Evolutionary conservation across 2,888 invertebrate species (phyloP).

Genomic region (Sphinx pinastri): DNA sequence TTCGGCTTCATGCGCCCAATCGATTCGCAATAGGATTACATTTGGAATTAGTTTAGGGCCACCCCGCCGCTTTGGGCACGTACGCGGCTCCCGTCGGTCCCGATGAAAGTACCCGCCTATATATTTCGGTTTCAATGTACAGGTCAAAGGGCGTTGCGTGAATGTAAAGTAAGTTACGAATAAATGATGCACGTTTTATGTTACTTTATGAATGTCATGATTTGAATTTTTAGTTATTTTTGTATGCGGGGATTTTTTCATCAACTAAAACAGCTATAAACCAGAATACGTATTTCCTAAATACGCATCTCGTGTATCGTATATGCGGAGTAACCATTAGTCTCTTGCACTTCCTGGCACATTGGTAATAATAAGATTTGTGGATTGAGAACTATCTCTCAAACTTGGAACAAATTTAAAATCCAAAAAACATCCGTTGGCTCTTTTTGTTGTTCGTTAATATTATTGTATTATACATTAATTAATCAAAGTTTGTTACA

Average conservation of each 20-base stretch:
- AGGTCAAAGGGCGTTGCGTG: constrained; percentile 10
- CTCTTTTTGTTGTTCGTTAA: too few species aligned
- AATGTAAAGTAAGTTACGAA: background rate
- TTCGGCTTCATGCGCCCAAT: constrained; percentile 39
- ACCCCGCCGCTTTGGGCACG: constrained; percentile 43
- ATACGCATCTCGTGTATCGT: too few species aligned
- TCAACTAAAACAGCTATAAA: too few species aligned
- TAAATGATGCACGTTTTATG: background rate
- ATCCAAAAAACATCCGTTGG: too few species aligned
- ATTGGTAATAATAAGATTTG: too few species aligned
- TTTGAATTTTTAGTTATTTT: background rate
- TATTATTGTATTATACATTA: too few species aligned
- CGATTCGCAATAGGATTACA: constrained; percentile 48
- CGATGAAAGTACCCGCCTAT: constrained; percentile 30
- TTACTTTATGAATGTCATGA: background rate
- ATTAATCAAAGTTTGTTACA: too few species aligned
- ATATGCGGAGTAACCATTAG: too few species aligned
- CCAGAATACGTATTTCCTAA: too few species aligned
- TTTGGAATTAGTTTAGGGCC: constrained; percentile 52
- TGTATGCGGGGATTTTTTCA: background rate
- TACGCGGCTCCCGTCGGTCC: constrained; percentile 39
- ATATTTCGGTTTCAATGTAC: constrained; percentile 29
- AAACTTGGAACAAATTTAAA: too few species aligned
- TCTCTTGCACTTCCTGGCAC: too few species aligned
- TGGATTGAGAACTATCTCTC: too few species aligned